phyloP scores from a whole-genome alignment of 2,888 invertebrate species.

The Lasioglossum villosulum region DNA sequence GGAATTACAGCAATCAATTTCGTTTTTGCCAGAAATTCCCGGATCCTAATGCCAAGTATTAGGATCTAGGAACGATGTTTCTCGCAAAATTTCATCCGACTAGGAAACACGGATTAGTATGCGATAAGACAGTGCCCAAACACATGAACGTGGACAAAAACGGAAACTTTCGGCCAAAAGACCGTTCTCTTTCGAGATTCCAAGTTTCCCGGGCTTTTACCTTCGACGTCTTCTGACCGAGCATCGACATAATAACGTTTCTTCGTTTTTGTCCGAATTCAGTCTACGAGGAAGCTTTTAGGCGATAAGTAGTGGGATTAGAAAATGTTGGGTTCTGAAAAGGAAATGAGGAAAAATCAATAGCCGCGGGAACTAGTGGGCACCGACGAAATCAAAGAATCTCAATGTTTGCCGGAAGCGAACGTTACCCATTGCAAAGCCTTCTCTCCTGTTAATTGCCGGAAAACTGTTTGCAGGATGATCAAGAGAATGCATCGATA shows the following conservation, averaged over 20 bases:
- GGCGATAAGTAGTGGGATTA: conserved; percentile 39
- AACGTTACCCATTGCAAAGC: conserved; percentile 61
- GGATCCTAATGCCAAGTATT: neutral
- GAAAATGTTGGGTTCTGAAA: conserved; percentile 55
- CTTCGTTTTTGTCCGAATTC: conserved; percentile 68
- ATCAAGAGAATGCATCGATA: conserved; percentile 24
- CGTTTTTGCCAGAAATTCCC: neutral
- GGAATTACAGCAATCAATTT: too few relatives aligned
- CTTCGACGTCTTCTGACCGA: conserved; percentile 30
- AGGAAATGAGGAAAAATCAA: conserved; percentile 53
- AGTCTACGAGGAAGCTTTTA: conserved; percentile 40
- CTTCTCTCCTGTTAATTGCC: conserved; percentile 44
- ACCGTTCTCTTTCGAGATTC: conserved; percentile 12
- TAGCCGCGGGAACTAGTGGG: conserved; percentile 15
- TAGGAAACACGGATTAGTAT: neutral
- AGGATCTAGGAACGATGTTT: neutral
- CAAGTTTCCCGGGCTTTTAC: conserved; percentile 28
- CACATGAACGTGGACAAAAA: conserved; percentile 68
- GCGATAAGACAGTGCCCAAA: neutral
- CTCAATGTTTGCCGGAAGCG: neutral
- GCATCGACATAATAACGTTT: conserved; percentile 49
- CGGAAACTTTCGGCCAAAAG: conserved; percentile 37
- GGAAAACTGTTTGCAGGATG: conserved; percentile 21
- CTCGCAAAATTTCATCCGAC: too few relatives aligned
- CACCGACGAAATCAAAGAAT: neutral